These are phyloP conservation scores for Masnerella sp. DNA, from an alignment of 2,888 invertebrate species.

Conservation along the genomic window DNA sequence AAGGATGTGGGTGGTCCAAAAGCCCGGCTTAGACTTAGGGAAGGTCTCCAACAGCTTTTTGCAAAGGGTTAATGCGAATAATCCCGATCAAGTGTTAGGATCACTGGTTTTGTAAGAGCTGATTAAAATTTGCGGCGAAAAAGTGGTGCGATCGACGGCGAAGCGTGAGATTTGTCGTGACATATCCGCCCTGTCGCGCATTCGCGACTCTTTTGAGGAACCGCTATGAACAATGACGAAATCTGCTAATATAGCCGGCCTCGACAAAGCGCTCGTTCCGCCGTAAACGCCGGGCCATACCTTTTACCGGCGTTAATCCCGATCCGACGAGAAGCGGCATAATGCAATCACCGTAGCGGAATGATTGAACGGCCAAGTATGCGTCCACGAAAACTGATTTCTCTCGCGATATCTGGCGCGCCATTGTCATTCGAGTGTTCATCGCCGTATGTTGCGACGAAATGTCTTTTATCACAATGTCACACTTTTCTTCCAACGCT, in stretches of 20 bases:
- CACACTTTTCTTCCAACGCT: slow-evolving; percentile 21
- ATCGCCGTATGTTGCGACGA: slow-evolving; percentile 63
- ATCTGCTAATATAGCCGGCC: slow-evolving; percentile 73
- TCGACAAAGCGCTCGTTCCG: slow-evolving; percentile 71
- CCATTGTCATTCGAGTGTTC: slow-evolving; percentile 63
- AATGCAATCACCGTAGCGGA: slow-evolving; percentile 71
- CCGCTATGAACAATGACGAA: slow-evolving; percentile 63
- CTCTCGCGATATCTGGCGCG: slow-evolving; percentile 68
- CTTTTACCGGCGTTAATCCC: slow-evolving; percentile 75
- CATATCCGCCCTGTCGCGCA: slow-evolving; percentile 60
- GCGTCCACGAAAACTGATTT: slow-evolving; percentile 68
- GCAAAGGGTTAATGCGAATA: slow-evolving; percentile 53
- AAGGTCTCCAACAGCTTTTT: slow-evolving; percentile 15
- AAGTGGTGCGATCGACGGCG: slow-evolving; percentile 53
- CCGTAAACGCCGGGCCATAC: slow-evolving; percentile 72
- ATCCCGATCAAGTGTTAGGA: slow-evolving; percentile 55
- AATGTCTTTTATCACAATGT: slow-evolving; percentile 37
- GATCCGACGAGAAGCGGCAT: slow-evolving; percentile 69
- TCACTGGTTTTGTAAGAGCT: slow-evolving; percentile 49
- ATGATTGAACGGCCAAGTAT: slow-evolving; percentile 63
- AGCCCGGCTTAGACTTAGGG: background rate
- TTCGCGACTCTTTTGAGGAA: slow-evolving; percentile 65
- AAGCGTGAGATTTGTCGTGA: slow-evolving; percentile 69
- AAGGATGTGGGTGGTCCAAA: slow-evolving; percentile 34
- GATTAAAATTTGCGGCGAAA: slow-evolving; percentile 53